phyloP scores from a whole-genome alignment of 2,888 invertebrate species.

The Noctua janthina region DNA sequence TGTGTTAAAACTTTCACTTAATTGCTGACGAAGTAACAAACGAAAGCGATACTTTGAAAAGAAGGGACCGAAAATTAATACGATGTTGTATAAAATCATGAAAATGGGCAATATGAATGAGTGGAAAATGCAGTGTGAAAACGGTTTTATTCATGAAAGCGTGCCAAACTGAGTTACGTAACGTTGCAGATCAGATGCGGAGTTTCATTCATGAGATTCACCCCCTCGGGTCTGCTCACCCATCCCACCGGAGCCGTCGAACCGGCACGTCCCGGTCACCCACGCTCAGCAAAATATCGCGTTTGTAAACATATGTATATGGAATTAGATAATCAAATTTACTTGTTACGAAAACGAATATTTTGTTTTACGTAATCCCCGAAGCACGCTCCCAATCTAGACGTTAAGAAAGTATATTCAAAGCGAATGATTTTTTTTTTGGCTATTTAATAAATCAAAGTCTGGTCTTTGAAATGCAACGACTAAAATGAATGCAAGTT shows the following conservation, averaged over 20 bases:
- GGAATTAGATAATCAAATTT: constrained; percentile 53
- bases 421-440: constrained; percentile 25
- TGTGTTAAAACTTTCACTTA: constrained; percentile 59
- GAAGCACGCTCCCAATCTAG: constrained; percentile 19
- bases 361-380: constrained; percentile 49
- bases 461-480: not conserved
- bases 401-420: constrained; percentile 41
- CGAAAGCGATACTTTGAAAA: constrained; percentile 52
- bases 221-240: constrained; percentile 48
- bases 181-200: constrained; percentile 84
- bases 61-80: constrained; percentile 21
- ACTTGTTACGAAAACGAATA: constrained; percentile 46
- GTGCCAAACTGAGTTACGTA: constrained; percentile 82
- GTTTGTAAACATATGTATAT: constrained; percentile 59
- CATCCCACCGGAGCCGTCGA: constrained; percentile 36
- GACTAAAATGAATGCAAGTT: not conserved
- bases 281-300: constrained; percentile 51
- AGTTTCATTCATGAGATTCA: constrained; percentile 78
- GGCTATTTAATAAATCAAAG: not conserved
- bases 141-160: constrained; percentile 68
- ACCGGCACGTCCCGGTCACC: constrained; percentile 39
- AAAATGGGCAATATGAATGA: constrained; percentile 59
- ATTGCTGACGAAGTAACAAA: constrained; percentile 37
- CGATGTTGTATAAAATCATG: constrained; percentile 45
- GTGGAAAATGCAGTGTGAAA: constrained; percentile 51